Evolutionary conservation across 2,888 invertebrate genomes (phyloP), one percentile per base, ranked within the genome.

Genomic region (Xestia rhomboidea): DNA sequence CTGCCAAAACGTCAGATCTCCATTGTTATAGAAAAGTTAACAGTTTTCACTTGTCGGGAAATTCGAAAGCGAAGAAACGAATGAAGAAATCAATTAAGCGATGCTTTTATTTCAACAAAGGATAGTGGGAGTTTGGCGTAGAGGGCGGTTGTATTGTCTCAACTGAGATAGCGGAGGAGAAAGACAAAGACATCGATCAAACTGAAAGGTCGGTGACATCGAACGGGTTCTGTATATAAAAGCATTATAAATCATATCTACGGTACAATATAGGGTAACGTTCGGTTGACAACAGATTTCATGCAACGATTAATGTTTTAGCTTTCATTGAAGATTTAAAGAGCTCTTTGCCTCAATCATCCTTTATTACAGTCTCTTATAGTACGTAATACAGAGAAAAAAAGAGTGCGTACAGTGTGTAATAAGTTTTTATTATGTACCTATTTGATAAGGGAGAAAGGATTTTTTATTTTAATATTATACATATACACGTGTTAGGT

Each of bases 151-250:
- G 89, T 92, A 91, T 90, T 89, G 87, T 87, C 85, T 82, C 82
- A 73, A 66, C 66, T 81, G 83, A 90, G 91, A 91, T 91, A 89
- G 89, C 88, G 86, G 86, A 86, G 88, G 87, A 89, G 87, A 88
- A 89, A 90, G 89, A 90, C 90, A 92, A 83, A 88, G 90, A 90
- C 92, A 93, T 93, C 93, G 91, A 93, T 93, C 93, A 93, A 92
- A 90, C 82, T 85, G 88, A 91, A 92, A 91, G 89, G 90, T 83
- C 87, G 86, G 83, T 86, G 87, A 88, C 87, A 90, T 90, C 84
- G 87, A 85, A 86, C 85, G 88, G 84, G 88, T 89, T 77, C 75
- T 77, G 80, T 83, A 71, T 78, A 88, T 87, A 87, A 83, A 88
- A 83, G 78, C 73, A 79, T 70, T 83, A 89, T 79, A 79, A 68